Evolutionary conservation across 53 echinoderm and acorn worm species (phyloP).

Genomic region (Zoroaster sp.): DNA sequence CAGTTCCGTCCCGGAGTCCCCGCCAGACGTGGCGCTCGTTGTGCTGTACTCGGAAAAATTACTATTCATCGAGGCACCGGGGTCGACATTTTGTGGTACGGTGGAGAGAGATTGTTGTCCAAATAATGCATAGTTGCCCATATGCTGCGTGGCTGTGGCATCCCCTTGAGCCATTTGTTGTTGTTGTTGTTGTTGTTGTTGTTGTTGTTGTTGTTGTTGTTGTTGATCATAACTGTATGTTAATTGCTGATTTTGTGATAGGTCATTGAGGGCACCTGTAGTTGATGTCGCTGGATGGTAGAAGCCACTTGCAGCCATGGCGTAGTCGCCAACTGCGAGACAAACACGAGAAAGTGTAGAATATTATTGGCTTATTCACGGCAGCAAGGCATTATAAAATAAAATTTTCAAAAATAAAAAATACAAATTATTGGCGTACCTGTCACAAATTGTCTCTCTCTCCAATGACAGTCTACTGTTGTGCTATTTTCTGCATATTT

Average conservation of each 20-base stretch:
- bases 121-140: slow-evolving; percentile 49
- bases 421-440: no score
- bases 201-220: slow-evolving; percentile 47
- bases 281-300: slow-evolving; percentile 48
- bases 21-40: slow-evolving; percentile 76
- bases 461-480: no score
- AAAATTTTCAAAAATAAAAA: no score
- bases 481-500: no score
- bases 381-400: no score
- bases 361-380: no score
- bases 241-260: slow-evolving; percentile 9
- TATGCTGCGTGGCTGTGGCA: background rate
- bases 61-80: slow-evolving; percentile 81
- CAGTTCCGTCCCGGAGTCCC: slow-evolving; percentile 74
- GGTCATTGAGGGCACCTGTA: slow-evolving; percentile 33
- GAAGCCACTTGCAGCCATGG: slow-evolving; percentile 44
- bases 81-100: slow-evolving; percentile 67
- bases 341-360: background rate
- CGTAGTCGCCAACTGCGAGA: slow-evolving; percentile 42
- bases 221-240: slow-evolving; percentile 36
- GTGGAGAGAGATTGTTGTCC: slow-evolving; percentile 28
- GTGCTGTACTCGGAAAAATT: slow-evolving; percentile 95
- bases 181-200: slow-evolving; percentile 21
- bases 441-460: no score
- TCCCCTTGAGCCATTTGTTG: background rate